Evolutionary conservation across 2,113 vertebrate genomes (phyloP).

Genomic region (Illadopsis cleaveri): DNA sequence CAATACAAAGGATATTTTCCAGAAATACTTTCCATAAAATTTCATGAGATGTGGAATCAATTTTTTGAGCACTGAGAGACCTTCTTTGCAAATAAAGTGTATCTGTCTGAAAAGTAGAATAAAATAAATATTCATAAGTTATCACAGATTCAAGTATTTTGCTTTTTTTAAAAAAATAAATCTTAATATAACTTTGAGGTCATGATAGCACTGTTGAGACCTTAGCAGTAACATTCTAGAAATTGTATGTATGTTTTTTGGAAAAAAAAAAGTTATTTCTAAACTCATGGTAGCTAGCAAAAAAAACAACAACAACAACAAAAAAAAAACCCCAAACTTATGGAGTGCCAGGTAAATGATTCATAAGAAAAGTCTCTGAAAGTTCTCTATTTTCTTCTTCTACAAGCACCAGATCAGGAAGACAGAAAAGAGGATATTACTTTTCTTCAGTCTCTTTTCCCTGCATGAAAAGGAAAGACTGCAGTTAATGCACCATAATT

Average conservation of each 20-base stretch:
- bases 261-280: not conserved
- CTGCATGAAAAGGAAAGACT: not conserved
- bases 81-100: not conserved
- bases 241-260: not conserved
- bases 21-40: not conserved
- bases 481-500: not conserved
- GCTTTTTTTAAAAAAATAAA: not conserved
- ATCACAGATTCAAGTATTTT: not conserved
- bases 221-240: not conserved
- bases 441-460: not conserved
- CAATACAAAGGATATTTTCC: not conserved
- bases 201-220: not conserved
- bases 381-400: not conserved
- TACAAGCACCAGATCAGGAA: not conserved
- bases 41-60: not conserved
- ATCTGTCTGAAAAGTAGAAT: not conserved
- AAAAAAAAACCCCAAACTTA: too few species aligned
- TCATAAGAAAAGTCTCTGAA: not conserved
- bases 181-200: not conserved
- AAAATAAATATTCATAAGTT: not conserved
- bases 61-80: not conserved
- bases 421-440: not conserved
- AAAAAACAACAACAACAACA: too few species aligned
- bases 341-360: not conserved
- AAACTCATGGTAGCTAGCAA: not conserved